These are phyloP conservation scores for Meloidogyne chitwoodi DNA, from an alignment of 1,140 invertebrate species.

Conservation along the genomic window DNA sequence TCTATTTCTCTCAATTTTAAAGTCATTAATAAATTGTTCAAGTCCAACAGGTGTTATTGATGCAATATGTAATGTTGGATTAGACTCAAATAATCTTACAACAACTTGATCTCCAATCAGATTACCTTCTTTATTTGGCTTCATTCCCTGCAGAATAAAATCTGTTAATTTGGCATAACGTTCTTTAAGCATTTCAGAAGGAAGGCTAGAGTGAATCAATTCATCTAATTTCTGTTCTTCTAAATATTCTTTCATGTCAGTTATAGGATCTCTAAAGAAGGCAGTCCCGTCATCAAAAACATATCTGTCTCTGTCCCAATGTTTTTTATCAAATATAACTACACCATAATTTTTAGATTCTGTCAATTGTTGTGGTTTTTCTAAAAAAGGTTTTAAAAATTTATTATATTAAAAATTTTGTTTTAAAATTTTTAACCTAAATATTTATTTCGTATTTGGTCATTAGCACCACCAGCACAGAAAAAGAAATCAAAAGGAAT, in stretches of 20 bases:
- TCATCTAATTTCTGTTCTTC: background rate
- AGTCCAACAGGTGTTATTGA: slow-evolving; percentile 10
- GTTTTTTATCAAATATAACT: background rate
- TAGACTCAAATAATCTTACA: slow-evolving; percentile 4
- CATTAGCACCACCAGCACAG: slow-evolving; percentile 7
- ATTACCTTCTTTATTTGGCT: background rate
- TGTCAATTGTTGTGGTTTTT: background rate
- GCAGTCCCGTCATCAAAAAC: background rate
- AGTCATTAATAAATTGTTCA: background rate
- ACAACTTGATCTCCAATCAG: background rate
- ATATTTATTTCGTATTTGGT: background rate
- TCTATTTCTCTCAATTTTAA: background rate
- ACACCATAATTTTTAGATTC: slow-evolving; percentile 6
- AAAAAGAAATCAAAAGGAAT: slow-evolving; percentile 16
- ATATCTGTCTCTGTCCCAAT: background rate
- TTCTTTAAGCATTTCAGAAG: background rate
- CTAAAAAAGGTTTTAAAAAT: background rate
- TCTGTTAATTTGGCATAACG: background rate
- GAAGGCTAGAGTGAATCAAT: background rate
- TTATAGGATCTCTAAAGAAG: background rate
- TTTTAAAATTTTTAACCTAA: background rate
- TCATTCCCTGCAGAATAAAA: background rate
- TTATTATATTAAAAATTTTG: too few relatives aligned
- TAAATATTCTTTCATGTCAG: background rate
- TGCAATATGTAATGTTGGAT: slow-evolving; percentile 16